Percentiles rank a stretch among this genome's conserved stretches.
phyloP scores from a whole-genome alignment of 2,113 vertebrate genomes.

The Scalopus aquaticus region DNA sequence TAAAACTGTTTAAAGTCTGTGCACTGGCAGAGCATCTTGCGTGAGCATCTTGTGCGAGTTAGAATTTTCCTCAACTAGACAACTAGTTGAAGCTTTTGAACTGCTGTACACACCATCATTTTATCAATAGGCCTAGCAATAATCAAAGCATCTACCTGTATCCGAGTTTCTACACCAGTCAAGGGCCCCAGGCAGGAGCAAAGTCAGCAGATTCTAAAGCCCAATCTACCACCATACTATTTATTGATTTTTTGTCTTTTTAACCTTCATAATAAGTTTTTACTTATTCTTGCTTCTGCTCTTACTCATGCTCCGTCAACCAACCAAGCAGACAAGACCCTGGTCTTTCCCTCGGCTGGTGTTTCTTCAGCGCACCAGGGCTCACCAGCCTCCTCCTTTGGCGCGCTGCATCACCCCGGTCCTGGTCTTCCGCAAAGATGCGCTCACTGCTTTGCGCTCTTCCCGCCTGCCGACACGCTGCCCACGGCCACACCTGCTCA shows the following conservation, averaged over 20 bases:
- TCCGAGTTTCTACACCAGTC: background rate
- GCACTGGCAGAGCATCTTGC: background rate
- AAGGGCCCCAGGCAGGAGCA: background rate
- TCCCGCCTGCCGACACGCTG: background rate
- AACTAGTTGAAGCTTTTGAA: background rate
- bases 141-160: background rate
- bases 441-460: background rate
- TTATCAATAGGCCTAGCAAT: background rate
- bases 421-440: background rate
- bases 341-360: background rate
- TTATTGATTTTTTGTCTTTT: background rate
- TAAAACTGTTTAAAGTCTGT: background rate
- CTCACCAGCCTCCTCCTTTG: background rate
- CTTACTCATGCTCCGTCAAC: background rate
- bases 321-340: background rate
- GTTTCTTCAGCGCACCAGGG: background rate
- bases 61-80: background rate
- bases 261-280: background rate
- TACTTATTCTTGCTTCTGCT: background rate
- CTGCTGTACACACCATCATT: background rate
- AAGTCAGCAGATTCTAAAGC: background rate
- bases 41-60: background rate
- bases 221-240: background rate
- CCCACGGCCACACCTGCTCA: background rate
- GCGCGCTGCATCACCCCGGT: too few species aligned